Evolutionary conservation across 2,113 vertebrate genomes (phyloP).

Genomic region (Sorex araneus): DNA sequence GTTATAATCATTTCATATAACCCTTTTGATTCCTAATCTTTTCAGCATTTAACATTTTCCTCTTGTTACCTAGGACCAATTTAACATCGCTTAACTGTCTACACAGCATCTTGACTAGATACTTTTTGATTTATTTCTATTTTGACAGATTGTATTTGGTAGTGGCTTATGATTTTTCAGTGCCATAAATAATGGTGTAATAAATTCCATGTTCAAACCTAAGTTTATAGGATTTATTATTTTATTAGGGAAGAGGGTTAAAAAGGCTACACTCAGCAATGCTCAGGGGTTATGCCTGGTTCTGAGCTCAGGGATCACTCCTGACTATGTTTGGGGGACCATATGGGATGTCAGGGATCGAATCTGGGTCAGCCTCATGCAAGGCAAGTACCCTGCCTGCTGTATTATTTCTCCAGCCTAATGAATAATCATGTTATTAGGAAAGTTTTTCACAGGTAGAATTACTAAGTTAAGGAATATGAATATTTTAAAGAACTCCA

Average conservation of each 20-base stretch:
- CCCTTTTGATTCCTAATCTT: constrained; percentile 39
- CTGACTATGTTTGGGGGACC: too few relatives aligned
- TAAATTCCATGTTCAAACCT: constrained; percentile 17
- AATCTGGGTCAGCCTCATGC: background rate
- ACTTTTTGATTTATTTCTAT: constrained; percentile 36
- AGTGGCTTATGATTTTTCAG: constrained; percentile 11
- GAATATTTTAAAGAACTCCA: constrained; percentile 54
- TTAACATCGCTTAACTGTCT: constrained; percentile 1
- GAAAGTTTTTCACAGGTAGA: constrained; percentile 20
- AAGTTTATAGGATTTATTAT: constrained; percentile 24
- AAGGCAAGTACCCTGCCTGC: background rate
- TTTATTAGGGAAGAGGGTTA: background rate
- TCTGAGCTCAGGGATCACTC: too few relatives aligned
- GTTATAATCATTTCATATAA: constrained; percentile 52
- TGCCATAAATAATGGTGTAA: background rate
- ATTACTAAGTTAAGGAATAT: background rate
- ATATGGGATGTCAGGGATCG: too few relatives aligned
- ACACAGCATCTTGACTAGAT: constrained; percentile 47
- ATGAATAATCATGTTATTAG: constrained; percentile 23
- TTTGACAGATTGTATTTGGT: constrained; percentile 19
- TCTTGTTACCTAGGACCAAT: constrained; percentile 35
- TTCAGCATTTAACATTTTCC: constrained; percentile 38
- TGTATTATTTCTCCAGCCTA: too few relatives aligned
- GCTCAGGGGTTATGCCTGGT: too few relatives aligned
- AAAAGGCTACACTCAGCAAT: too few relatives aligned